These are phyloP conservation scores for Trichoplax adhaerens DNA, from an alignment of 37 sponge, comb jelly and placozoan species.

Conservation along the genomic window DNA sequence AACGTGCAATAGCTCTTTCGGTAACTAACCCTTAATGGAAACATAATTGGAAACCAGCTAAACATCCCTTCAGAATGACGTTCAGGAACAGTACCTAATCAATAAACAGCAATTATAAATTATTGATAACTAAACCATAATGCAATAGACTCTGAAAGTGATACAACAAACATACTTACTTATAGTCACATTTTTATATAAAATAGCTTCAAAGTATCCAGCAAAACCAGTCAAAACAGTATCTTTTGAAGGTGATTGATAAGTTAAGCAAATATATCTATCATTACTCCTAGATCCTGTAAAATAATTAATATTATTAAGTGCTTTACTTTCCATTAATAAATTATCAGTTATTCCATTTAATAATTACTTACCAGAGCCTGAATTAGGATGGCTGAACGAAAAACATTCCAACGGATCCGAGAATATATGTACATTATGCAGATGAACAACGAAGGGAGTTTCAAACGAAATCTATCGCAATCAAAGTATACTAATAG, in stretches of 20 bases:
- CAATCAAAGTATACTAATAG: too few relatives aligned
- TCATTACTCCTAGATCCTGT: too few relatives aligned
- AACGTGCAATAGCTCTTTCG: neutral
- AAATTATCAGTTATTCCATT: too few relatives aligned
- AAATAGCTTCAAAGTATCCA: conserved; percentile 80
- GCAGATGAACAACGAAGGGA: conserved; percentile 78
- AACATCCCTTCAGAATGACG: conserved; percentile 90
- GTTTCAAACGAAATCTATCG: conserved; percentile 54
- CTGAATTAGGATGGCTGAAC: conserved; percentile 74
- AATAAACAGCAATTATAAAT: neutral
- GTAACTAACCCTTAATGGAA: conserved; percentile 57
- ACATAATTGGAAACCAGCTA: conserved; percentile 97
- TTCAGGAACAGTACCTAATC: conserved; percentile 59
- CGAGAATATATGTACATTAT: conserved; percentile 35
- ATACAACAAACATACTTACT: conserved; percentile 36
- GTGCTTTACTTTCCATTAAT: too few relatives aligned
- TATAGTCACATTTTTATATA: conserved; percentile 61
- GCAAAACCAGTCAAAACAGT: conserved; percentile 74
- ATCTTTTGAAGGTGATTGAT: conserved; percentile 1
- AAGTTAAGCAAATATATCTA: too few relatives aligned
- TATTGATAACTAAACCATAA: neutral
- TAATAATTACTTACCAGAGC: too few relatives aligned
- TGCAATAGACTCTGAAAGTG: neutral
- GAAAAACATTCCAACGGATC: conserved; percentile 69
- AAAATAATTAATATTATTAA: too few relatives aligned